Conservation (phyloP, 1,140 invertebrate species). For the Andrena cerasifolii region DNA sequence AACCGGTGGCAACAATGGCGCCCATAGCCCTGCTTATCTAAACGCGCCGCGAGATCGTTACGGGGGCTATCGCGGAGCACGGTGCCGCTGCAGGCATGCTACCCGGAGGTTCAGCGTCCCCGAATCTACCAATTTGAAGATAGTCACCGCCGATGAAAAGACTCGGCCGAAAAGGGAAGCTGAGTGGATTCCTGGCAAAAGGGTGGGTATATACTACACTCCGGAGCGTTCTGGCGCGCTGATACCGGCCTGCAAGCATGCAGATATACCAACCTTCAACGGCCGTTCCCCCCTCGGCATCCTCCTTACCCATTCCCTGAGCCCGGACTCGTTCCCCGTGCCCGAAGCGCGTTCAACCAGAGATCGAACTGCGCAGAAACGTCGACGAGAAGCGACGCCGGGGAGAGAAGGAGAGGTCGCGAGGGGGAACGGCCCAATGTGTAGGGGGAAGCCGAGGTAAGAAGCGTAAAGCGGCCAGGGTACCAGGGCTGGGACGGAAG, state of each 20-base stretch:
- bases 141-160: constrained; percentile 43
- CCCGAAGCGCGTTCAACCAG: constrained; percentile 38
- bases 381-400: constrained; percentile 44
- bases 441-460: constrained; percentile 28
- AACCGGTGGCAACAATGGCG: background rate
- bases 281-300: constrained; percentile 21
- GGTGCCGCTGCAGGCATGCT: too few relatives aligned
- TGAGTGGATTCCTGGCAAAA: constrained; percentile 47
- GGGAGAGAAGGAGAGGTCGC: constrained; percentile 27
- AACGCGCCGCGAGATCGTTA: background rate
- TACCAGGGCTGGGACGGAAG: constrained; percentile 11
- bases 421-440: constrained; percentile 5
- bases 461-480: constrained; percentile 15
- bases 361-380: constrained; percentile 59
- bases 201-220: constrained; percentile 19
- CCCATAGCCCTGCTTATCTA: too few relatives aligned
- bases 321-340: constrained; percentile 40
- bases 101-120: background rate
- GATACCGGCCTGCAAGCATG: constrained; percentile 45
- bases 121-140: constrained; percentile 30
- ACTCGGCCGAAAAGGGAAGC: constrained; percentile 37
- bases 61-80: background rate
- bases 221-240: constrained; percentile 33
- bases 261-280: constrained; percentile 30
- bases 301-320: constrained; percentile 16